phyloP scores from a whole-genome alignment of 2,888 invertebrate genomes.

The Epinotia demarniana region DNA sequence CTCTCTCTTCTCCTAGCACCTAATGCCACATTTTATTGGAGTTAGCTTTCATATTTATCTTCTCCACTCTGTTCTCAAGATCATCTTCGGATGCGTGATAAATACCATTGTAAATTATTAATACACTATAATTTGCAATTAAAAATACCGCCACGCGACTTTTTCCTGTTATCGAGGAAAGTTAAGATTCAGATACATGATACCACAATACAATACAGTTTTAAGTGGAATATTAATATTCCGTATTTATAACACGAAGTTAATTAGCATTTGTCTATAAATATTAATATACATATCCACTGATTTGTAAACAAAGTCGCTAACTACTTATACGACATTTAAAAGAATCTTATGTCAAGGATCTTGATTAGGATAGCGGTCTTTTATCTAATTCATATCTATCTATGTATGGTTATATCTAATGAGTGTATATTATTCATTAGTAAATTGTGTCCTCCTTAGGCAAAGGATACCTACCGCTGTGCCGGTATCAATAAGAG shows the following conservation, averaged over 20 bases:
- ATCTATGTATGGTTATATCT: constrained; percentile 13
- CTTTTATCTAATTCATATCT: constrained; percentile 17
- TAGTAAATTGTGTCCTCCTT: background rate
- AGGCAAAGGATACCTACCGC: background rate
- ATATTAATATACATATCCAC: constrained; percentile 36
- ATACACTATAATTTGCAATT: background rate
- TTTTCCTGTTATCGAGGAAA: constrained; percentile 11
- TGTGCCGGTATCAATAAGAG: background rate
- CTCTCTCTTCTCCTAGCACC: too few species aligned
- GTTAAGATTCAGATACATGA: constrained; percentile 31
- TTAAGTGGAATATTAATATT: constrained; percentile 31
- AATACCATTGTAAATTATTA: too few species aligned
- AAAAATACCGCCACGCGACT: background rate
- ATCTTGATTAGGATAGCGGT: constrained; percentile 30
- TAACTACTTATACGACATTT: constrained; percentile 23
- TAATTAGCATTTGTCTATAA: constrained; percentile 40
- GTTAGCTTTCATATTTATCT: too few species aligned
- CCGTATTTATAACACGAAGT: constrained; percentile 30
- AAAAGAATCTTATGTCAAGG: constrained; percentile 4
- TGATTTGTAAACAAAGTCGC: constrained; percentile 23
- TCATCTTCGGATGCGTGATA: too few species aligned
- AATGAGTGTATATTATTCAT: constrained; percentile 6
- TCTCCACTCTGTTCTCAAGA: too few species aligned
- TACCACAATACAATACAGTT: constrained; percentile 16
- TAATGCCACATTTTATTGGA: too few species aligned